Base-by-base conservation (phyloP, 1,140 invertebrate species). In the Portunus trituberculatus region DNA sequence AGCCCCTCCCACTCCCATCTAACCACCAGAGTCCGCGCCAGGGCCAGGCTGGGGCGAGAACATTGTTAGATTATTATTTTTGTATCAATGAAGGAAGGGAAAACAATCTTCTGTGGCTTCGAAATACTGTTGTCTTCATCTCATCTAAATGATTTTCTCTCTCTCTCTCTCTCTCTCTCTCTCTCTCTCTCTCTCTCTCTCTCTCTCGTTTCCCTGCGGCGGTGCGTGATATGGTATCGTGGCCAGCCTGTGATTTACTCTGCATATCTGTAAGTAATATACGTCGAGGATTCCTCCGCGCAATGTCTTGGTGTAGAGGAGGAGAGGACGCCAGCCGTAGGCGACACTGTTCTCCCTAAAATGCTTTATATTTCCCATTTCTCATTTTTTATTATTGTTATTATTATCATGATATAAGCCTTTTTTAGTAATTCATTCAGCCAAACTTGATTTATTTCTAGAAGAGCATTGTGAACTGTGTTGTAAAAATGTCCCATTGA, bases 401-500 rank as follows among this genome's bases (percentile, higher is more conserved):
- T 52, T 48, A 46, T 46, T 90, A 45, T 48, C 88, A 46, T 90
- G 88, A 28, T 28, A 46, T 90, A 90, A 90, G 39, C 88, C 29
- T 52, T 25, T 52, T 4, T 76, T 87, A 95, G 46, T 91, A 88
- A 92, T 87, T 95, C 91, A 92, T 89, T 86, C 84, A 92, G 94
- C 94, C 94, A 95, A 95, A 92, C 94, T 95, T 95, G 94, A 95
- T 95, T 95, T 95, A n/a, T n/a, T 25, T 76, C 6, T 95, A 82
- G 94, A 84, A 95, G 91, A 95, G 94, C 91, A 95, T 95, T 89
- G 94, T 95, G 94, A 95, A 92, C 91, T 95, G 94, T 95, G 94
- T 95, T 95, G 94, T 95, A 95, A 95, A 95, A 95, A 95, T 95
- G 94, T 95, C 94, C 94, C 94, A 95, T 87, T 95, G 94, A 95